phyloP scores from a whole-genome alignment of 2,797 vertebrate genomes.

The Rhincodon typus region DNA sequence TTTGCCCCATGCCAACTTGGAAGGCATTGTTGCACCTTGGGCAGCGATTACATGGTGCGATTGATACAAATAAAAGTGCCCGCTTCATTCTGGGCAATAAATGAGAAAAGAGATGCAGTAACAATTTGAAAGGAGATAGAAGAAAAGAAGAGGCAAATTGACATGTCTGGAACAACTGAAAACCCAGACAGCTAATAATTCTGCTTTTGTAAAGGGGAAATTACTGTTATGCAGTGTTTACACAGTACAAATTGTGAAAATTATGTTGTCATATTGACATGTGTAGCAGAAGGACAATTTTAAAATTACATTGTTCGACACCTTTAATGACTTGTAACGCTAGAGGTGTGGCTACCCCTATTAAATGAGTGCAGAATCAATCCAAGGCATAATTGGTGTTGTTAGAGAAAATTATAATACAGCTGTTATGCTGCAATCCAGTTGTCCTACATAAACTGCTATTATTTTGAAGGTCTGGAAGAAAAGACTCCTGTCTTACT shows the following conservation, averaged over 20 bases:
- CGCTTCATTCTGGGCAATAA: constrained; percentile 6
- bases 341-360: constrained; percentile 93
- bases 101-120: constrained; percentile 10
- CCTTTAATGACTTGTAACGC: constrained; percentile 94
- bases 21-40: not conserved
- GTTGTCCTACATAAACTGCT: constrained; percentile 79
- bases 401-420: constrained; percentile 99
- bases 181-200: constrained; percentile 61
- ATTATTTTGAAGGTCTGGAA: constrained; percentile 61
- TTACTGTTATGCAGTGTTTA: constrained; percentile 82
- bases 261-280: constrained; percentile 95
- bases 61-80: not conserved
- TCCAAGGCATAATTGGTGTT: constrained; percentile 99
- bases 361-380: constrained; percentile 99
- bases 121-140: constrained; percentile 58
- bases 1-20: not conserved
- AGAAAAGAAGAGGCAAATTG: constrained; percentile 58
- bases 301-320: constrained; percentile 95
- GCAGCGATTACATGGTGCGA: too few relatives aligned
- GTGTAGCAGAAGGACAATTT: constrained; percentile 84
- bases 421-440: constrained; percentile 86
- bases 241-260: constrained; percentile 83
- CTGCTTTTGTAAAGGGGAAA: constrained; percentile 73
- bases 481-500: not conserved
- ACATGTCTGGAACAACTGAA: constrained; percentile 61